These are phyloP conservation scores for Formica exsecta DNA, from an alignment of 1,140 invertebrate species.

Conservation along the genomic window DNA sequence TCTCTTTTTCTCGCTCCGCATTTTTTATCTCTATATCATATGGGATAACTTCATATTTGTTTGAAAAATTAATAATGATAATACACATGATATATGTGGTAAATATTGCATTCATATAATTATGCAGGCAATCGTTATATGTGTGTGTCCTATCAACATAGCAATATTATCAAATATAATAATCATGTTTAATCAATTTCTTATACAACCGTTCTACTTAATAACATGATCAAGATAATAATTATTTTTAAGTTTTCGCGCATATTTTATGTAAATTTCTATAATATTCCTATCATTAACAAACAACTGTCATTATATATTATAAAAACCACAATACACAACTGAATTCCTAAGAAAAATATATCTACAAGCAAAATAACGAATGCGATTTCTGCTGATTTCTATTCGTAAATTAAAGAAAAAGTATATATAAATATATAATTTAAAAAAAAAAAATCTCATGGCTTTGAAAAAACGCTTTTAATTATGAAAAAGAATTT, in stretches of 20 bases:
- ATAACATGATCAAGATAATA: neutral
- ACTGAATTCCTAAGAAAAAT: neutral
- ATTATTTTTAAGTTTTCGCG: neutral
- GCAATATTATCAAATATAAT: neutral
- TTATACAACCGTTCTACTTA: neutral
- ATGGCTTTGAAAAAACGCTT: neutral
- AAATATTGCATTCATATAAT: conserved; percentile 2
- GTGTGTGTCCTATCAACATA: neutral
- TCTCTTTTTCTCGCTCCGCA: neutral
- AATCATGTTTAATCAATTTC: neutral
- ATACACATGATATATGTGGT: neutral
- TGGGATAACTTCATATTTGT: conserved; percentile 8
- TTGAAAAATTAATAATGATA: neutral
- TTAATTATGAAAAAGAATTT: neutral
- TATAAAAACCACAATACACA: neutral
- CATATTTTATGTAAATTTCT: neutral
- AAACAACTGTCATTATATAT: neutral
- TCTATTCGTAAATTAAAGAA: neutral
- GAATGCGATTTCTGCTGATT: no score
- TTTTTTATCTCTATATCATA: neutral
- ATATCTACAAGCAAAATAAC: neutral
- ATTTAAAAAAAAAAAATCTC: neutral
- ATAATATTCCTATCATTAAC: neutral
- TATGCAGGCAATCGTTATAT: neutral
- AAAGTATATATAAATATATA: neutral